Percentiles rank a stretch among this genome's conserved stretches.
phyloP scores from a whole-genome alignment of 2,113 vertebrate species.

The Macrotus californicus region DNA sequence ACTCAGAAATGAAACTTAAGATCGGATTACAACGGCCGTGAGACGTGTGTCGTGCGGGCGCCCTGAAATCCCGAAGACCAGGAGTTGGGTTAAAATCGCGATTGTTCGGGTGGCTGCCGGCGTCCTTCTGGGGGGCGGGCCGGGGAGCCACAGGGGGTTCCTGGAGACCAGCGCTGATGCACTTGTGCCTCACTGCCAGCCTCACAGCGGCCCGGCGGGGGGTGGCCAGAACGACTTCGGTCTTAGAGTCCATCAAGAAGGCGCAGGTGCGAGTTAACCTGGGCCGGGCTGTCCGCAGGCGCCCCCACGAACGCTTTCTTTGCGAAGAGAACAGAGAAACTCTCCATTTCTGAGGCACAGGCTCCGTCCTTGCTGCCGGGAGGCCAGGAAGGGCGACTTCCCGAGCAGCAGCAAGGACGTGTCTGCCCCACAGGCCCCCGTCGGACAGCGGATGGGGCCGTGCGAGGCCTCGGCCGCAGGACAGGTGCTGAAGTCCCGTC shows the following conservation, averaged over 20 bases:
- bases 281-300: accelerated
- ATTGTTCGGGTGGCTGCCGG: not conserved
- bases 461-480: accelerated
- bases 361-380: accelerated
- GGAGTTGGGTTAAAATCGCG: not conserved
- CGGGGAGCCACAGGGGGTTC: not conserved
- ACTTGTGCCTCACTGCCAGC: too few relatives aligned
- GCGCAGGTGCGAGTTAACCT: accelerated
- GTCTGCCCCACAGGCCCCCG: too few relatives aligned
- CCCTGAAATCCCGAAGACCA: constrained; percentile 26
- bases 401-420: too few relatives aligned
- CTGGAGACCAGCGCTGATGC: accelerated
- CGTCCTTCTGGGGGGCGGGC: too few relatives aligned
- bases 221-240: too few relatives aligned
- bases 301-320: not conserved
- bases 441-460: accelerated
- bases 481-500: accelerated
- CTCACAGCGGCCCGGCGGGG: accelerated
- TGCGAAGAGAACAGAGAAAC: not conserved
- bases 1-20: constrained; percentile 67
- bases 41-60: not conserved
- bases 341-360: too few relatives aligned
- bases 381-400: not conserved
- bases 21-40: constrained; percentile 40
- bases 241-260: accelerated